Evolutionary conservation across 2,113 vertebrate genomes (phyloP).

Genomic region (Corythornis madagascariensis): DNA sequence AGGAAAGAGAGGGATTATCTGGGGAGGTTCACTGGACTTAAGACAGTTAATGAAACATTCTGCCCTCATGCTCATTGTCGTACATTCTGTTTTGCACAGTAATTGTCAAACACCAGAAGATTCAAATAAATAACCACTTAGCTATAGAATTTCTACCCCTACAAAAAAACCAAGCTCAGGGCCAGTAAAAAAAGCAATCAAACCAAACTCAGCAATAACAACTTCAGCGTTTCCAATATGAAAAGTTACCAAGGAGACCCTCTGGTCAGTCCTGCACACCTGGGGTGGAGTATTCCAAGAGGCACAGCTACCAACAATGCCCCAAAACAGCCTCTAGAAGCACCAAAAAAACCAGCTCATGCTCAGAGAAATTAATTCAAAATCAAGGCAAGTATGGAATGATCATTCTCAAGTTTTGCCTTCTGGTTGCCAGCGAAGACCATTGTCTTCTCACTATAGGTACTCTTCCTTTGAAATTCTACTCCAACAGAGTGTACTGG

Average conservation of each 20-base stretch:
- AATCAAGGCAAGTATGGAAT: not conserved
- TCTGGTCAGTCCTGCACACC: not conserved
- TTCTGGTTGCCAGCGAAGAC: not conserved
- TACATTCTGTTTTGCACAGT: not conserved
- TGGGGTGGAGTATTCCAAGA: not conserved
- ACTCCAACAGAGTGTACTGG: not conserved
- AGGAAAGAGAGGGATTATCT: not conserved
- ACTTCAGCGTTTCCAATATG: not conserved
- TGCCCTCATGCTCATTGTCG: not conserved
- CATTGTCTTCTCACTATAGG: not conserved
- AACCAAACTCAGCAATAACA: not conserved
- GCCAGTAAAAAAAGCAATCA: not conserved
- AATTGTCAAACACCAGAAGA: not conserved
- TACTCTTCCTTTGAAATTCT: not conserved
- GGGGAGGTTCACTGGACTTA: not conserved
- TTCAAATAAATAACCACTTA: not conserved
- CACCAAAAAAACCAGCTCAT: not conserved
- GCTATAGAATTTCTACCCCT: not conserved
- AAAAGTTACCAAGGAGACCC: not conserved
- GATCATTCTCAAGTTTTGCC: not conserved
- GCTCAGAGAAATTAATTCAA: not conserved
- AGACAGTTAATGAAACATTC: not conserved
- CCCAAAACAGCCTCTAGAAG: not conserved
- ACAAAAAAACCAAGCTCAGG: not conserved
- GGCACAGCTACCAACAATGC: not conserved